Evolutionary conservation across 2,888 invertebrate species (phyloP), one percentile per base, ranked within the genome.

Genomic region (Scelioninae gen. 1): DNA sequence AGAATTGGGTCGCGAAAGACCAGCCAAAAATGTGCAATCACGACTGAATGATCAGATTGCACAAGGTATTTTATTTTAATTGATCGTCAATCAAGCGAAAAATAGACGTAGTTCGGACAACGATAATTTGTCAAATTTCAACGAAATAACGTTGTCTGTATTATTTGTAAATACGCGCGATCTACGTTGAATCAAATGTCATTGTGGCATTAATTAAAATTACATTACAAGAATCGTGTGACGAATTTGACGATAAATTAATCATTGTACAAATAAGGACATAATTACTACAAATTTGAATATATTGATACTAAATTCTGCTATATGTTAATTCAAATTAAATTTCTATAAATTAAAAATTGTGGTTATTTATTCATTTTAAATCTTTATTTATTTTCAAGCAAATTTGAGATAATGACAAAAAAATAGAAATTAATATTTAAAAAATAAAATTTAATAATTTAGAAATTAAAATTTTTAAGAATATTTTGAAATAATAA

Each of bases 91-190:
- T 15, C 47, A 47, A 16, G 47, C 16, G 7, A 7, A 1, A 47
- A 47, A 47, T 8, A 47, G 47, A 47, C 16, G 16, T 47, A 16
- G 47, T 16, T 7, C 16, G 16, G 6, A 11, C 15, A 5, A 47
- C 16, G 11, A 8, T 47, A 47, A 47, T 47, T 47, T 5, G 13
- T 43, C 43, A 43, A 43, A 43, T 43, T n/a, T 47, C 47, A 47
- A 47, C 10, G 47, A 16, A 16, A 47, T 16, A 47, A 47, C 16
- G 47, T 16, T 7, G 8, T 15, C 10, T 10, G 47, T 6, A 16
- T 16, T 47, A 47, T 47, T 47, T 47, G 16, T 16, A 16, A 47
- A 47, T 47, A 47, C 47, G 23, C 23, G n/a, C n/a, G 43, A n/a
- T 43, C n/a, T n/a, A 47, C 47, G 47, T 16, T 47, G 16, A 47